Evolutionary conservation across 2,797 vertebrate genomes (phyloP), one percentile per base, ranked within the genome.

Genomic region (Vireo griseus): DNA sequence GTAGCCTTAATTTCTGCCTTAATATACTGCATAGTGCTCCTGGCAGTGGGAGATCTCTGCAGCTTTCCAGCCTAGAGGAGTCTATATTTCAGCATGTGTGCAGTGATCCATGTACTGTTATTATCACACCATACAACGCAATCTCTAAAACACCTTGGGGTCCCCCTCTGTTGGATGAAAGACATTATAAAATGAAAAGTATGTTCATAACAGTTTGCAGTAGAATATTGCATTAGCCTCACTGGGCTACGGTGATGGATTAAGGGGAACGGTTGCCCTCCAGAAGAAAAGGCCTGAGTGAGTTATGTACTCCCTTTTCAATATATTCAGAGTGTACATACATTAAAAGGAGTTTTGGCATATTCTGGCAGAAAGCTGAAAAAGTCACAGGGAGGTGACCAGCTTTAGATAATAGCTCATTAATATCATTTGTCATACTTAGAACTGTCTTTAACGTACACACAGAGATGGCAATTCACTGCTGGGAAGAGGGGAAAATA

Each of bases 41-140:
- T 92, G 51, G 44, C 77, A 94, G 74, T 86, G 66, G 84, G 92
- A 92, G 91, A 92, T 90, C 59, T 71, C 59, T 93, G 79, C 87
- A 84, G 55, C 66, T 71, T 95, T 95, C 86, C 86, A 83, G 52
- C 87, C 85, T 88, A 66, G 82, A 95, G 85, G 91, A 92, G 72
- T 92, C 85, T 69, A 77, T 96, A 96, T 94, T 95, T 97, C 94
- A 95, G 59, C 4, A 4, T 21, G 71, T 91, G 87, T 79, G 92
- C 87, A 58, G 90, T 95, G 95, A 96, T 97, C 96, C 94, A 77
- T 95, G 83, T 44, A 83, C 87, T 90, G 80, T 81, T 96, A 91
- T 94, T 95, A 96, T 96, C 95, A 88, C 74, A 92, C 77, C 77
- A 62, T 37, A 66, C 83, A 67, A 69, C 0, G 0, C 67, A 80